Evolutionary conservation across 1,140 invertebrate genomes (phyloP).

Genomic region (Papilio aristodemus): DNA sequence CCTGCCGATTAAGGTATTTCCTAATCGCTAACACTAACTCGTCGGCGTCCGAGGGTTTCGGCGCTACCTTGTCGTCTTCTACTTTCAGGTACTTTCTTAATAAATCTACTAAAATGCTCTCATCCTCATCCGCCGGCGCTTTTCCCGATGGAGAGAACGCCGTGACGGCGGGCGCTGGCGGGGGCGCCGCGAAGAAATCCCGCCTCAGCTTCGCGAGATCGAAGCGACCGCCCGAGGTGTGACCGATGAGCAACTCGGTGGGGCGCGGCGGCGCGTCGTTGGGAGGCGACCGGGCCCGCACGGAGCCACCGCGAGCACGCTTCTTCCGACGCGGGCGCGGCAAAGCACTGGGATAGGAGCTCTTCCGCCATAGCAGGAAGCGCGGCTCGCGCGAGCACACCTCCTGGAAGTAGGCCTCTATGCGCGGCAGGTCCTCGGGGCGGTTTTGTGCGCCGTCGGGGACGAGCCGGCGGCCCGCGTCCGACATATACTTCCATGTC

Average conservation of each 20-base stretch:
- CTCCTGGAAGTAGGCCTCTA: constrained; percentile 92
- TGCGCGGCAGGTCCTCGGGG: constrained; percentile 87
- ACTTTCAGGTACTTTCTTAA: constrained; percentile 85
- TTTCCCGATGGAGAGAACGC: constrained; percentile 44
- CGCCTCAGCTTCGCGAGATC: constrained; percentile 84
- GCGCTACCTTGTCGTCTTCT: constrained; percentile 59
- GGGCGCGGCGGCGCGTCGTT: constrained; percentile 81
- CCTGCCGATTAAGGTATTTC: constrained; percentile 79
- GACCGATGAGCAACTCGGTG: constrained; percentile 77
- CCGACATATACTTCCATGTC: constrained; percentile 94
- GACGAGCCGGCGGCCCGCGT: constrained; percentile 91
- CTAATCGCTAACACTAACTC: constrained; percentile 84
- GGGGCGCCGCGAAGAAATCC: constrained; percentile 82
- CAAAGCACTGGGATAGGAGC: constrained; percentile 87
- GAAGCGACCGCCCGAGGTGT: constrained; percentile 82
- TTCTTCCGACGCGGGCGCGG: constrained; percentile 80
- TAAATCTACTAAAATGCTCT: constrained; percentile 83
- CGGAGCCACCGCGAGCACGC: constrained; percentile 83
- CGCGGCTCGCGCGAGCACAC: constrained; percentile 88
- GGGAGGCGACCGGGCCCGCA: constrained; percentile 83
- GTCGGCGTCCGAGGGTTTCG: constrained; percentile 81
- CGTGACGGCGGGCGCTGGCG: constrained; percentile 55
- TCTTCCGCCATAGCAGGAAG: constrained; percentile 90
- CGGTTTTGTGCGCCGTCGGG: constrained; percentile 87
- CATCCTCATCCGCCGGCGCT: constrained; percentile 73